A percentile compares a stretch with the other conserved stretches of the same genome.
Conservation (phyloP, 1,140 invertebrate genomes). For the Arctopsyche grandis region DNA sequence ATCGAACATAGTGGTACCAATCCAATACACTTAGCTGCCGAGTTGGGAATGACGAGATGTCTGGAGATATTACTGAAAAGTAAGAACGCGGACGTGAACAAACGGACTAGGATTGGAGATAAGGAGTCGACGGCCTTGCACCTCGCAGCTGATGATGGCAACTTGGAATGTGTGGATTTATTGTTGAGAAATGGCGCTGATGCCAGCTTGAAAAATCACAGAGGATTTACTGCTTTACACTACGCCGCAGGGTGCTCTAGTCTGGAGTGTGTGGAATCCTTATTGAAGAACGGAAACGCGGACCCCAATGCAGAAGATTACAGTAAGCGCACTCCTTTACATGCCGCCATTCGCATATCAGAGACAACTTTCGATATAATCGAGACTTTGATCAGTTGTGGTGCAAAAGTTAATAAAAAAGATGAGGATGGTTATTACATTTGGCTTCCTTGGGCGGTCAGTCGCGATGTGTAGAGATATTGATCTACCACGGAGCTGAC, state of each 20-base stretch:
- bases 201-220: constrained; percentile 74
- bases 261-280: constrained; percentile 79
- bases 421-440: constrained; percentile 89
- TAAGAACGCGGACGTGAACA: constrained; percentile 70
- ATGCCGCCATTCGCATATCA: constrained; percentile 81
- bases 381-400: constrained; percentile 78
- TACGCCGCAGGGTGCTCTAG: constrained; percentile 79
- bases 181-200: constrained; percentile 80
- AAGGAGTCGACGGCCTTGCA: constrained; percentile 81
- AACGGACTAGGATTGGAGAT: constrained; percentile 72
- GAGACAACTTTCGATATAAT: constrained; percentile 79
- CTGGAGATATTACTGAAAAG: constrained; percentile 75
- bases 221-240: constrained; percentile 82
- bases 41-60: constrained; percentile 76
- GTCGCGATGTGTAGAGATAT: constrained; percentile 82
- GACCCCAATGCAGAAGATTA: constrained; percentile 80
- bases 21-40: constrained; percentile 80
- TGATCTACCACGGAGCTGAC: constrained; percentile 86
- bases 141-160: constrained; percentile 82
- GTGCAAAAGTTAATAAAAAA: constrained; percentile 84
- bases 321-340: constrained; percentile 80
- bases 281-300: constrained; percentile 76
- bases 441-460: constrained; percentile 86
- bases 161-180: constrained; percentile 76
- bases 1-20: constrained; percentile 77